These are phyloP conservation scores for Ammodytes marinus DNA, from an alignment of 2,113 vertebrate species.

Conservation along the genomic window DNA sequence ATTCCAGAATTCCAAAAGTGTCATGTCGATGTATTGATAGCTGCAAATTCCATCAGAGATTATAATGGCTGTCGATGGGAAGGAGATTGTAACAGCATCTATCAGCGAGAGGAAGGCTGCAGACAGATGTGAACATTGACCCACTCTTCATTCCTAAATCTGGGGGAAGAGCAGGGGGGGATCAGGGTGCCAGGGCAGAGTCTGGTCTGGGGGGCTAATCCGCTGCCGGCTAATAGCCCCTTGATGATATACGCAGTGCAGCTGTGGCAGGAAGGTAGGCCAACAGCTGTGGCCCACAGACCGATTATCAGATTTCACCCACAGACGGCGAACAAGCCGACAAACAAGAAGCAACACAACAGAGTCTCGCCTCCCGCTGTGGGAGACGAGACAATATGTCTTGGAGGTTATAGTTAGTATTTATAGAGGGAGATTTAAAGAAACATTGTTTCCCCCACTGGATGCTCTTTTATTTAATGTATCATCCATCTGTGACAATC, in stretches of 20 bases:
- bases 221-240: slow-evolving; percentile 75
- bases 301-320: slow-evolving; percentile 79
- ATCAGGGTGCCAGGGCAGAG: slow-evolving; percentile 65
- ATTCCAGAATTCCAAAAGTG: not conserved
- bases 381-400: slow-evolving; percentile 42
- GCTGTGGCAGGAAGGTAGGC: slow-evolving; percentile 79
- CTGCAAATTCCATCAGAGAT: slow-evolving; percentile 38
- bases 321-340: slow-evolving; percentile 66
- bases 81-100: slow-evolving; percentile 26
- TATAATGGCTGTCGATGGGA: slow-evolving; percentile 50
- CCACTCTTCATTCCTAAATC: slow-evolving; percentile 70
- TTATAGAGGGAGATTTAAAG: slow-evolving; percentile 39
- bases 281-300: slow-evolving; percentile 78
- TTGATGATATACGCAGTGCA: slow-evolving; percentile 81
- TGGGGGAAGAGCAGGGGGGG: slow-evolving; percentile 55
- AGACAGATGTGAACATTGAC: slow-evolving; percentile 75
- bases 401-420: slow-evolving; percentile 34
- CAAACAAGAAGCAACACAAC: slow-evolving; percentile 71
- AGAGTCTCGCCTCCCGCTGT: slow-evolving; percentile 61
- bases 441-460: not conserved
- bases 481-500: not conserved
- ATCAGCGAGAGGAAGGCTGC: slow-evolving; percentile 42
- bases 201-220: slow-evolving; percentile 70
- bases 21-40: not conserved
- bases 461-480: slow-evolving; percentile 45